These are phyloP conservation scores for Pangasianodon hypophthalmus DNA, from an alignment of 2,113 vertebrate genomes.

Conservation along the genomic window DNA sequence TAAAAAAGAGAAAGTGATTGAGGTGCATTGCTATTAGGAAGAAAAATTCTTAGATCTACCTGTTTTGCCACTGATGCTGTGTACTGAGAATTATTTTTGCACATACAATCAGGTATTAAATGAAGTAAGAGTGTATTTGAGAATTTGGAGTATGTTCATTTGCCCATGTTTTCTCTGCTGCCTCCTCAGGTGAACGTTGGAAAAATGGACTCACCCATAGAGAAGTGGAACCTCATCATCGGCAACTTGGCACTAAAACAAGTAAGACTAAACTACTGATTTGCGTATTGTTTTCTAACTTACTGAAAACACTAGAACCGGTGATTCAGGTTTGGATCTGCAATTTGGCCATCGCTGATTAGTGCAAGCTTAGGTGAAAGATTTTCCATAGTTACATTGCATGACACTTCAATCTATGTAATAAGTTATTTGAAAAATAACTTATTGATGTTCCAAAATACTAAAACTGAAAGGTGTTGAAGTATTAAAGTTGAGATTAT, in stretches of 20 bases:
- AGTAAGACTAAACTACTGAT: constrained; percentile 69
- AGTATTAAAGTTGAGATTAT: neutral
- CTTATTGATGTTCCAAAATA: too few relatives aligned
- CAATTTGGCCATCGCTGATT: neutral
- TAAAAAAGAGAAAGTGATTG: neutral
- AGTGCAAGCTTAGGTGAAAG: neutral
- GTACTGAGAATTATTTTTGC: neutral
- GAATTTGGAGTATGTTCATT: neutral
- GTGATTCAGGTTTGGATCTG: neutral
- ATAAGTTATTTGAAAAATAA: too few relatives aligned
- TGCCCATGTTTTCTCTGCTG: neutral
- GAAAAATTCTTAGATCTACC: neutral
- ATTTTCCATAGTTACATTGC: neutral
- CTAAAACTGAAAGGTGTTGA: neutral
- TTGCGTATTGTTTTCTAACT: neutral
- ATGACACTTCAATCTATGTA: neutral
- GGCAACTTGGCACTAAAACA: constrained; percentile 97
- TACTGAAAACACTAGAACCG: neutral
- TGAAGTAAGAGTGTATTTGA: neutral
- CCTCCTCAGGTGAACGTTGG: constrained; percentile 88
- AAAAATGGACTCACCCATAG: constrained; percentile 98
- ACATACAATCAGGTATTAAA: neutral
- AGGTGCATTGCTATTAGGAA: neutral
- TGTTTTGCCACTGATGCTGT: neutral
- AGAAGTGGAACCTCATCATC: constrained; percentile 97